Conservation (phyloP, 2,888 invertebrate species). For the Crepidodera aurea region DNA sequence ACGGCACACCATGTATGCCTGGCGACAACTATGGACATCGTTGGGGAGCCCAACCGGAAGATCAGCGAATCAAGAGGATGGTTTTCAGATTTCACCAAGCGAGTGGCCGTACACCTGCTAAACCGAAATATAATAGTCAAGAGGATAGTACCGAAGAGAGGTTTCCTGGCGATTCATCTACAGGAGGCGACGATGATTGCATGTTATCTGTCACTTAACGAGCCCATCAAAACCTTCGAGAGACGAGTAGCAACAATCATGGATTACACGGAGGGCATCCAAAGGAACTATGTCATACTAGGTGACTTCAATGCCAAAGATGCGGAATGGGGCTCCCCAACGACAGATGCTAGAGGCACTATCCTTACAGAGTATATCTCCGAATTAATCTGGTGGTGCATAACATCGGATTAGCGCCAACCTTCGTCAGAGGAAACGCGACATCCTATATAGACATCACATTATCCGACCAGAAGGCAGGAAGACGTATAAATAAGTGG, state of each 20-base stretch:
- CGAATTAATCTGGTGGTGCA: neutral
- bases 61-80: neutral
- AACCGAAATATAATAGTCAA: neutral
- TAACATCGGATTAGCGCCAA: neutral
- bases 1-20: neutral
- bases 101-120: neutral
- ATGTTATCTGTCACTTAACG: neutral
- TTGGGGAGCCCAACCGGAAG: constrained; percentile 2
- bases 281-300: neutral
- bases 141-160: neutral
- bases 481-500: neutral
- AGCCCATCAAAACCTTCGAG: neutral
- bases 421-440: neutral
- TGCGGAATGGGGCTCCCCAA: neutral
- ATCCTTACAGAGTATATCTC: neutral
- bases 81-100: constrained; percentile 5
- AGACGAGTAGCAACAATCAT: neutral
- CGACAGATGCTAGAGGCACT: neutral
- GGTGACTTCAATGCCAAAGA: constrained; percentile 12
- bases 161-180: neutral
- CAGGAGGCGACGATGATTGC: neutral
- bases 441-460: constrained; percentile 4
- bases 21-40: neutral
- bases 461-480: neutral
- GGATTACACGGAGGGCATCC: neutral